Evolutionary conservation across 2,888 invertebrate species (phyloP).

Genomic region (Schrankia costaestrigalis): DNA sequence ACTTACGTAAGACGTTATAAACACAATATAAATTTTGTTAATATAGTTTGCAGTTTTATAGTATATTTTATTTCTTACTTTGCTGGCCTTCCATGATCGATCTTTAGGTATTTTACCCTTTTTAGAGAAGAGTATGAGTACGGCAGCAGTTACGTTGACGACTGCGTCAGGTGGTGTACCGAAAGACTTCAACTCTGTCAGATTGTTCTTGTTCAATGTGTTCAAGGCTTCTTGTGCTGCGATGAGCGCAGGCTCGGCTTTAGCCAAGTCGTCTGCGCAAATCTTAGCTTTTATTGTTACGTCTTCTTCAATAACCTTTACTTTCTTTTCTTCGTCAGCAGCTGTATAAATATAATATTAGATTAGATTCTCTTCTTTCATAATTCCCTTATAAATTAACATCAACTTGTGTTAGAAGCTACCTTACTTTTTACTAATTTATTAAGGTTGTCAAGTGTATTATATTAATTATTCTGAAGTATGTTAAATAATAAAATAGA

Average conservation of each 20-base stretch:
- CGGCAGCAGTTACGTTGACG: slow-evolving; percentile 91
- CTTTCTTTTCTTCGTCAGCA: slow-evolving; percentile 93
- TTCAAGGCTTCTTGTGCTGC: slow-evolving; percentile 95
- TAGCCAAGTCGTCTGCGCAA: slow-evolving; percentile 93
- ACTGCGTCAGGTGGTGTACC: slow-evolving; percentile 95
- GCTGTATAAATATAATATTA: slow-evolving; percentile 58
- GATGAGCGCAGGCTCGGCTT: slow-evolving; percentile 93
- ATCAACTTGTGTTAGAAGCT: too few species aligned
- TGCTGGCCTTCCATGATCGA: slow-evolving; percentile 94
- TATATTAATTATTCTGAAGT: too few species aligned
- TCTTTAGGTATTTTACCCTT: slow-evolving; percentile 95
- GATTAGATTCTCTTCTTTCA: not conserved
- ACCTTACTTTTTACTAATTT: too few species aligned
- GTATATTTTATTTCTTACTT: slow-evolving; percentile 78
- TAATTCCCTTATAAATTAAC: not conserved
- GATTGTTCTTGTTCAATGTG: slow-evolving; percentile 94
- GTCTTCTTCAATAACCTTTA: slow-evolving; percentile 92
- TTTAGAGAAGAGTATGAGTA: slow-evolving; percentile 90
- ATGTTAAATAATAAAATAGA: too few species aligned
- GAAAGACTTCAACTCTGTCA: slow-evolving; percentile 97
- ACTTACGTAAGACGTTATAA: too few species aligned
- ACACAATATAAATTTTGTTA: too few species aligned
- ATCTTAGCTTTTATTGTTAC: slow-evolving; percentile 91
- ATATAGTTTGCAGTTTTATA: too few species aligned
- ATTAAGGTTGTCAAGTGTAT: too few species aligned